These are phyloP conservation scores for Ornithoptera alexandrae DNA, from an alignment of 2,888 invertebrate species.

Conservation along the genomic window DNA sequence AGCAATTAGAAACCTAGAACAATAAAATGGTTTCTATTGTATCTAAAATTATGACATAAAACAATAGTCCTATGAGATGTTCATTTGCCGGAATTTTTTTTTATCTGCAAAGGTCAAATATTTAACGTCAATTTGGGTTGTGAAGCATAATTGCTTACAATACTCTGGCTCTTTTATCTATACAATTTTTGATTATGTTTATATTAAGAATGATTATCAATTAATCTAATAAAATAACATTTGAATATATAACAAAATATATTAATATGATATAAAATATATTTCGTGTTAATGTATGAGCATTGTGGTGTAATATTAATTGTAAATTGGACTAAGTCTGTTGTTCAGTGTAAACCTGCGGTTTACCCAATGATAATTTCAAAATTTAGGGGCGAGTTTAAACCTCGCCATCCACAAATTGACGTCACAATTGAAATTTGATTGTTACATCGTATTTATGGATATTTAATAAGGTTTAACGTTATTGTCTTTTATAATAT, in stretches of 20 bases:
- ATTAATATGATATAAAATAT: no score
- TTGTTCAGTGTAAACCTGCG: neutral
- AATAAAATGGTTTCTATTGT: slow-evolving; percentile 32
- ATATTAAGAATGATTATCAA: no score
- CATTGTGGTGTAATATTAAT: neutral
- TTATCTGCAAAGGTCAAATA: neutral
- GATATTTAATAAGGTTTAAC: neutral
- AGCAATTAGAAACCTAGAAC: slow-evolving; percentile 68
- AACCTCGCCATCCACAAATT: neutral
- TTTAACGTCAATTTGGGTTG: no score
- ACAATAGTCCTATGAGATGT: neutral
- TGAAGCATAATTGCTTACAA: no score
- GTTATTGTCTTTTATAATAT: neutral
- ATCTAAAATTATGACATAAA: neutral
- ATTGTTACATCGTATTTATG: neutral
- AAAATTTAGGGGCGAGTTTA: neutral
- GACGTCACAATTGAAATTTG: neutral
- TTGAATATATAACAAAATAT: no score
- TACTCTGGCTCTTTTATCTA: no score
- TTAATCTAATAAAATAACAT: no score
- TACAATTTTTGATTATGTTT: no score
- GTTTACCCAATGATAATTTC: neutral
- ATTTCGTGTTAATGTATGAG: no score
- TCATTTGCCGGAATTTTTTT: neutral
- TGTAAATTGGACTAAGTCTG: slow-evolving; percentile 1